phyloP scores from a whole-genome alignment of 2,888 invertebrate species.

The Thereva unica region DNA sequence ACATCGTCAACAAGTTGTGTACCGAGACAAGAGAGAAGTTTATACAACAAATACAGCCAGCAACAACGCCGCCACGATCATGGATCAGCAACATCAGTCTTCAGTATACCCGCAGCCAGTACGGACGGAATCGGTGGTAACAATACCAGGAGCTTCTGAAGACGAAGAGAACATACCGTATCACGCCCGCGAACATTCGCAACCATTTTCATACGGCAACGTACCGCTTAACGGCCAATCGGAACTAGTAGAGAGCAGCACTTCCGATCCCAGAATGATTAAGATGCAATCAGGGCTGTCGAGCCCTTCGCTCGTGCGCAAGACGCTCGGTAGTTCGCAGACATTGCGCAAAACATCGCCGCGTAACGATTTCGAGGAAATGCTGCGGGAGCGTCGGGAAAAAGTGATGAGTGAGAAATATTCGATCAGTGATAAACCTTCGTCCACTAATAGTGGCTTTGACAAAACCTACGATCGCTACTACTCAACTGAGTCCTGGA shows the following conservation, averaged over 20 bases:
- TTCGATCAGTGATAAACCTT: constrained; percentile 43
- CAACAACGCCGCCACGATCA: constrained; percentile 2
- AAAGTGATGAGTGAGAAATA: constrained; percentile 53
- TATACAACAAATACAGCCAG: constrained; percentile 21
- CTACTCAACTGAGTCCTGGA: constrained; percentile 30
- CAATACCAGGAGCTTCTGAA: constrained; percentile 40
- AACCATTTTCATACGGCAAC: constrained; percentile 87
- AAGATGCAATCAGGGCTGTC: constrained; percentile 75
- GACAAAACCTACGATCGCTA: constrained; percentile 33
- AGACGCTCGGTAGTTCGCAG: constrained; percentile 62
- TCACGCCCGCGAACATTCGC: constrained; percentile 86
- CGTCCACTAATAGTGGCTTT: constrained; percentile 17
- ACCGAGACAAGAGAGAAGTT: constrained; percentile 33
- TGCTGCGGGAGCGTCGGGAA: constrained; percentile 57
- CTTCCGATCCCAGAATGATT: constrained; percentile 60
- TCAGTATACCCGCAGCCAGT: constrained; percentile 56
- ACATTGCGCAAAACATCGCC: constrained; percentile 53
- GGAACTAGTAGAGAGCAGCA: constrained; percentile 24
- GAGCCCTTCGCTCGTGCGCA: constrained; percentile 82
- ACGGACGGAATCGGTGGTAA: constrained; percentile 50
- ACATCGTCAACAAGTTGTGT: constrained; percentile 40
- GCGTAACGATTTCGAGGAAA: constrained; percentile 57
- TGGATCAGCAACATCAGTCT: constrained; percentile 51
- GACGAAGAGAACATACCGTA: constrained; percentile 76
- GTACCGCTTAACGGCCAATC: constrained; percentile 55